Percentiles rank a stretch among this genome's conserved stretches.
Conservation (phyloP, 2,797 vertebrate genomes). For the Microchirus variegatus region DNA sequence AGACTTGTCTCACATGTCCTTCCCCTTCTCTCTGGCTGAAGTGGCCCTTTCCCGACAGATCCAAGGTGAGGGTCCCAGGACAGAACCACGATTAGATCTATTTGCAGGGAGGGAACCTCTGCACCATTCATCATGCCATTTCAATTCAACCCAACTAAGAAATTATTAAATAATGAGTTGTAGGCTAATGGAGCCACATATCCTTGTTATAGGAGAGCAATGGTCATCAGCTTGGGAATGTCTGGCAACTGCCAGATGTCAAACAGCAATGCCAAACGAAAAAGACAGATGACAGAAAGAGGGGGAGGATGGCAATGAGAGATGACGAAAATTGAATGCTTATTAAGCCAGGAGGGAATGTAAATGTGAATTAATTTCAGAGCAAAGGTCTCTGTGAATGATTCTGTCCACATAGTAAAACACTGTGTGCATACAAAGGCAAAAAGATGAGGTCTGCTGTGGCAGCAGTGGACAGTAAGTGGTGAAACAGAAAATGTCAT, state of each 20-base stretch:
- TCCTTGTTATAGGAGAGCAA: constrained; percentile 70
- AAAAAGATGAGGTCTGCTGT: constrained; percentile 17
- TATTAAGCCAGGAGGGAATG: constrained; percentile 10
- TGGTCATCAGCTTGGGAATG: constrained; percentile 68
- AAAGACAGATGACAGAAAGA: constrained; percentile 52
- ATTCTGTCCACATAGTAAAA: constrained; percentile 12
- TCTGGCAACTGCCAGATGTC: constrained; percentile 64
- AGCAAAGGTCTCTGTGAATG: constrained; percentile 2
- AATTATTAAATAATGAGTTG: constrained; percentile 81
- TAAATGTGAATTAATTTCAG: constrained; percentile 29
- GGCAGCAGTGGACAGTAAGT: constrained; percentile 19
- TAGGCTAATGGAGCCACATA: constrained; percentile 76
- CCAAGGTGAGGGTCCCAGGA: constrained; percentile 59
- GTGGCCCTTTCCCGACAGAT: constrained; percentile 32
- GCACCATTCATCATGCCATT: constrained; percentile 73
- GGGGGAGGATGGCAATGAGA: constrained; percentile 19
- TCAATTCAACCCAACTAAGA: constrained; percentile 80
- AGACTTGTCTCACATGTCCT: neutral
- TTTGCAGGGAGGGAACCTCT: constrained; percentile 53
- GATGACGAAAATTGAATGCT: constrained; percentile 38
- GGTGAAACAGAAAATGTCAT: constrained; percentile 31
- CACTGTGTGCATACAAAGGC: constrained; percentile 5
- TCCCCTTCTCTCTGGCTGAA: constrained; percentile 25
- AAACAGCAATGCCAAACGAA: constrained; percentile 54
- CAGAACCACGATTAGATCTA: constrained; percentile 62